These are phyloP conservation scores for Onthophagus sagittarius DNA, from an alignment of 2,888 invertebrate genomes.

Conservation along the genomic window DNA sequence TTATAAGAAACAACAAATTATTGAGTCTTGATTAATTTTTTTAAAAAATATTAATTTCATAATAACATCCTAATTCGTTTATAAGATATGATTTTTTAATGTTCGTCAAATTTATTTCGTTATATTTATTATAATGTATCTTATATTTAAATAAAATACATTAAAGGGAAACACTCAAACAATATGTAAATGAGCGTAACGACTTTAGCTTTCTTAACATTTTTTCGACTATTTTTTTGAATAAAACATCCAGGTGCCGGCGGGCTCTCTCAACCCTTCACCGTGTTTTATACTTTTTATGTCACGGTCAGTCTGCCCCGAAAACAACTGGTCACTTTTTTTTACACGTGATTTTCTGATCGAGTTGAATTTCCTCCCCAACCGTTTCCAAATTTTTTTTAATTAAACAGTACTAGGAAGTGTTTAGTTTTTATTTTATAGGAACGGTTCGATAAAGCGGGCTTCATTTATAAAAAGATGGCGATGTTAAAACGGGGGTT, in stretches of 20 bases:
- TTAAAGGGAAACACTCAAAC: not conserved
- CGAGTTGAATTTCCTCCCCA: too few species aligned
- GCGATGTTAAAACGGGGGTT: not conserved
- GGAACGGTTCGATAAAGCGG: not conserved
- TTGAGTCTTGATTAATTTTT: too few species aligned
- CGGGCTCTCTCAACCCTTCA: conserved; percentile 2
- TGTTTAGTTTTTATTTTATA: not conserved
- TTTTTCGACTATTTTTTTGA: conserved; percentile 6
- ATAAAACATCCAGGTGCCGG: conserved; percentile 1
- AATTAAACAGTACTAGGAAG: not conserved
- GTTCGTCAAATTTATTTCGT: too few species aligned
- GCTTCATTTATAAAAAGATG: not conserved
- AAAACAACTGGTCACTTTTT: conserved; percentile 1
- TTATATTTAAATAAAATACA: too few species aligned
- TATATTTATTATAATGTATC: too few species aligned
- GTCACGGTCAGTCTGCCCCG: conserved; percentile 1
- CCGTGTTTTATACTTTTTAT: conserved; percentile 9
- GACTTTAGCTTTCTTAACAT: conserved; percentile 1
- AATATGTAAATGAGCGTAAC: conserved; percentile 9
- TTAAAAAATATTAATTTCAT: too few species aligned
- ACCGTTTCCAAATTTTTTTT: too few species aligned
- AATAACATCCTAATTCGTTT: too few species aligned
- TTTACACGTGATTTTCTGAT: not conserved
- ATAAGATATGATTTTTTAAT: too few species aligned
- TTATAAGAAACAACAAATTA: too few species aligned